A percentile compares a stretch with the other conserved stretches of the same genome.
These are phyloP conservation scores for Synergus itoensis DNA, from an alignment of 2,888 invertebrate genomes.

Conservation along the genomic window DNA sequence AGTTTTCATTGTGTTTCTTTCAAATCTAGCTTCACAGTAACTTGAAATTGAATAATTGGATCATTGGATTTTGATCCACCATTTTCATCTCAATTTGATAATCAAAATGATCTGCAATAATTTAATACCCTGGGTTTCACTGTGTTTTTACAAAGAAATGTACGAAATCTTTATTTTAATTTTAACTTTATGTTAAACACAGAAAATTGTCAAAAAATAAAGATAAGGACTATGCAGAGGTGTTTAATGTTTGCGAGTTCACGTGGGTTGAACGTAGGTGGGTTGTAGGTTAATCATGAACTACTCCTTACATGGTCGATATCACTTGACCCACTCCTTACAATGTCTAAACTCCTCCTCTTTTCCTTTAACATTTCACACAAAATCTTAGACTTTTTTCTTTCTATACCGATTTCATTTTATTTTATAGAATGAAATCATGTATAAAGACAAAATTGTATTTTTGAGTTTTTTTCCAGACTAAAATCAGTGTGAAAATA, in stretches of 20 bases:
- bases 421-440: no score
- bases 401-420: not conserved
- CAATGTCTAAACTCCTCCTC: conserved; percentile 44
- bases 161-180: no score
- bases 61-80: no score
- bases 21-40: no score
- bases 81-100: no score
- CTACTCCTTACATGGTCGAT: conserved; percentile 61
- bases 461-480: not conserved
- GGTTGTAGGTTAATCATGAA: conserved; percentile 43
- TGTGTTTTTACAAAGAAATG: no score
- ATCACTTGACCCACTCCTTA: conserved; percentile 68
- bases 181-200: not conserved
- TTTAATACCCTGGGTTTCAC: no score
- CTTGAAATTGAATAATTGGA: no score
- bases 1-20: no score
- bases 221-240: conserved; percentile 8
- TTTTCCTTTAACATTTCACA: conserved; percentile 38
- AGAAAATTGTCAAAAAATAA: not conserved
- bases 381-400: not conserved
- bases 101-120: no score
- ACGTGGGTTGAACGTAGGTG: conserved; percentile 45
- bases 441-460: no score
- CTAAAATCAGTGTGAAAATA: not conserved
- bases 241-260: conserved; percentile 19